Evolutionary conservation across 2,888 invertebrate species (phyloP), one percentile per base, ranked within the genome.

Genomic region (Carcina quercana): DNA sequence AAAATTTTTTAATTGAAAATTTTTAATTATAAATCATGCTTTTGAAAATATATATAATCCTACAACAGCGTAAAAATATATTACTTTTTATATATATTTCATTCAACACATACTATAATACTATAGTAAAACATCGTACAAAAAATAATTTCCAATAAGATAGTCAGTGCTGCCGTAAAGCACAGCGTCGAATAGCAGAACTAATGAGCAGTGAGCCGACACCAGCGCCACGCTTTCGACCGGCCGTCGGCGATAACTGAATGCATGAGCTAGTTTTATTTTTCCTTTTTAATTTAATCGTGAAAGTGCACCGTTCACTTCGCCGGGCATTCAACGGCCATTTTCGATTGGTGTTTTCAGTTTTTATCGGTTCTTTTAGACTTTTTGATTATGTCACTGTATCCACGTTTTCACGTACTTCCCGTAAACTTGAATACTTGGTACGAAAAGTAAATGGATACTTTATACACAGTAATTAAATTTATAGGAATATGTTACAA

Each of bases 271-370:
- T 51, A 59, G 52, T 50, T 58, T 61, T 68, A 60, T 76, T 24
- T 75, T 65, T 68, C 63, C 50, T 64, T 72, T 74, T 64, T 65
- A 63, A 68, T 74, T 71, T 73, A 70, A 72, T 78, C 72, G 75
- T 72, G 74, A 78, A 80, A 80, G 78, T 78, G 80, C 80, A 73
- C 72, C 72, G 75, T 75, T 76, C 79, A 76, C 76, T 76, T 78
- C 68, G 65, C 60, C 55, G 54, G 66, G 65, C 57, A 73, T 78
- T 78, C 75, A 71, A 69, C 72, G 57, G 65, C 68, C 63, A 72
- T 76, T 78, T 72, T 72, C 60, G 66, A 68, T 69, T 58, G 56
- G 53, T 58, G 53, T 66, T 73, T 78, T 76, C 76, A 59, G 57
- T 71, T 78, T 73, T 67, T 60, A 68, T 73, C 66, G 67, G 62